Evolutionary conservation across 2,888 invertebrate genomes (phyloP).

Genomic region (Trimorus sp.): DNA sequence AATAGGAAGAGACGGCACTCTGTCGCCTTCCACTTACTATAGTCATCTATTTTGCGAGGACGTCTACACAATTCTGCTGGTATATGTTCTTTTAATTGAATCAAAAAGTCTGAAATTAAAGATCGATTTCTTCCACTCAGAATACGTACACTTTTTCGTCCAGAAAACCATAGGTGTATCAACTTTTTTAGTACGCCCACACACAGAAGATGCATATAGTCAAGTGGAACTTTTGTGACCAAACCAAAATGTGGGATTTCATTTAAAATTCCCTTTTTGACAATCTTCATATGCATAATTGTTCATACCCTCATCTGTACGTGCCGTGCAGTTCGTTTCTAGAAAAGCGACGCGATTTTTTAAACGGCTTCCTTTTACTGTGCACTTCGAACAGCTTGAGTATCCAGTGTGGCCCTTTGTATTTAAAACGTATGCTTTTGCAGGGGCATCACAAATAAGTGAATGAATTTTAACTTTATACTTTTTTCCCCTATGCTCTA

Average conservation of each 20-base stretch:
- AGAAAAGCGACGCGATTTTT: background rate
- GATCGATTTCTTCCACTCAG: background rate
- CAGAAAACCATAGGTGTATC: conserved; percentile 2
- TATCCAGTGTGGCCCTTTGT: conserved; percentile 2
- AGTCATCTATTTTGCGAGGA: background rate
- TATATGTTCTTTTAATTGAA: background rate
- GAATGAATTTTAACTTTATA: conserved; percentile 4
- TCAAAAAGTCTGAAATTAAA: background rate
- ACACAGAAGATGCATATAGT: background rate
- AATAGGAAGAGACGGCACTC: background rate
- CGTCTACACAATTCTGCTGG: background rate
- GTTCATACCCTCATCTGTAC: background rate
- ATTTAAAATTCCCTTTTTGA: background rate
- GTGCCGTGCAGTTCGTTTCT: background rate
- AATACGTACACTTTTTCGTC: background rate
- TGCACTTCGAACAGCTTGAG: background rate
- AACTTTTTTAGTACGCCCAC: background rate
- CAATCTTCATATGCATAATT: background rate
- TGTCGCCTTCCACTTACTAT: conserved; percentile 1
- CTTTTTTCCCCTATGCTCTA: conserved; percentile 2
- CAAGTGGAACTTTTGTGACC: background rate
- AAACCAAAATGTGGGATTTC: background rate
- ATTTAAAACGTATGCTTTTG: background rate
- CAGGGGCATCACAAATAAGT: conserved; percentile 2
- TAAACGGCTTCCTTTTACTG: background rate